Conservation (phyloP, 2,888 invertebrate genomes). For the Sceliomorpha sp. region DNA sequence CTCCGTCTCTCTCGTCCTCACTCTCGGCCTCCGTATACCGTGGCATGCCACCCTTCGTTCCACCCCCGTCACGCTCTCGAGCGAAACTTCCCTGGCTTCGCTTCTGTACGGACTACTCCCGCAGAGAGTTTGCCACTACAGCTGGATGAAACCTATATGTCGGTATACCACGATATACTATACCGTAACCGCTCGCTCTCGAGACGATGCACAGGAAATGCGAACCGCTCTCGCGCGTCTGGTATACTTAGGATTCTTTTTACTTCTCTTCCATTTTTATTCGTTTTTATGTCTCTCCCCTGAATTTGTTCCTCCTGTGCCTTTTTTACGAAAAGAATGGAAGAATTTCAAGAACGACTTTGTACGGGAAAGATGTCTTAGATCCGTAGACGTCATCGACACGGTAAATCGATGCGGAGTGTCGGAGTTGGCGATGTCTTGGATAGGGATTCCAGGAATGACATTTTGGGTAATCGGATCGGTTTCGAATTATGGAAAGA, state of each 20-base stretch:
- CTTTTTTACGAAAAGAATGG: slow-evolving; percentile 16
- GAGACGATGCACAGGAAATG: slow-evolving; percentile 64
- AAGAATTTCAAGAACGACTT: slow-evolving; percentile 42
- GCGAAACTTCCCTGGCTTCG: slow-evolving; percentile 76
- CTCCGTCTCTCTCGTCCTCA: slow-evolving; percentile 59
- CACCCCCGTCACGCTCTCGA: slow-evolving; percentile 78
- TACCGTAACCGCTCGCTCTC: slow-evolving; percentile 55
- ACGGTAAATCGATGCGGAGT: no score
- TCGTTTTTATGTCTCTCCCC: slow-evolving; percentile 14
- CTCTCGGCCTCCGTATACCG: slow-evolving; percentile 60
- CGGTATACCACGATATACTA: slow-evolving; percentile 48
- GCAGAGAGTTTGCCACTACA: slow-evolving; percentile 69
- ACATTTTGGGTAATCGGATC: no score
- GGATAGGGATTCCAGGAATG: no score
- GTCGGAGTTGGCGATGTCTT: no score
- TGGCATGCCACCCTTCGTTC: slow-evolving; percentile 72
- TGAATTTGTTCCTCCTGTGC: slow-evolving; percentile 10
- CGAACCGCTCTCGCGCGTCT: slow-evolving; percentile 48
- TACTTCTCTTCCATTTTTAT: slow-evolving; percentile 8
- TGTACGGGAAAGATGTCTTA: slow-evolving; percentile 29
- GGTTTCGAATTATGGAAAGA: no score
- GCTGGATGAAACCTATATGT: slow-evolving; percentile 61
- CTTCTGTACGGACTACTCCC: slow-evolving; percentile 65
- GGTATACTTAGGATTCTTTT: slow-evolving; percentile 41
- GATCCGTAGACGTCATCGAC: slow-evolving; percentile 23